A percentile compares a stretch with the other conserved stretches of the same genome.
phyloP scores from a whole-genome alignment of 2,888 invertebrate genomes.

The Metellina segmentata region DNA sequence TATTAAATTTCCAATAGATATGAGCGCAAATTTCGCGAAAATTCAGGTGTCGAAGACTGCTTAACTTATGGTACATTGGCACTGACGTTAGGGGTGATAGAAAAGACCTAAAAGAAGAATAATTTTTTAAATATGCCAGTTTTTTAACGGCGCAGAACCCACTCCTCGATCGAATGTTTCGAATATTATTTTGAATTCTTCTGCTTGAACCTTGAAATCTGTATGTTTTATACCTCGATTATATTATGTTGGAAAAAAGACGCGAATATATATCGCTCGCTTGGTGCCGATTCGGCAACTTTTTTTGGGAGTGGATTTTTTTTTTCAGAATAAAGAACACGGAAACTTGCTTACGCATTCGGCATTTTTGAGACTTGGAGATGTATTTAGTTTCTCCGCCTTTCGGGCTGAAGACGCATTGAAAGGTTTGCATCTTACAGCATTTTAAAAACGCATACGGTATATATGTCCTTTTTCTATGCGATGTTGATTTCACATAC shows the following conservation, averaged over 20 bases:
- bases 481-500: not conserved
- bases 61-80: slow-evolving; percentile 42
- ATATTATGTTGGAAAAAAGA: not conserved
- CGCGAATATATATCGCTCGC: not conserved
- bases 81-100: not conserved
- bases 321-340: not conserved
- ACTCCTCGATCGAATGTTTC: not conserved
- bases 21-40: slow-evolving; percentile 51
- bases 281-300: not conserved
- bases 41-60: slow-evolving; percentile 47
- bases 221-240: slow-evolving; percentile 1
- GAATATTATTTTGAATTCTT: not conserved
- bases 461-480: not conserved
- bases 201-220: not conserved
- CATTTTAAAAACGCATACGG: not conserved
- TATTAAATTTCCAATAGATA: slow-evolving; percentile 65
- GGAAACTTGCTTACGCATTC: slow-evolving; percentile 1
- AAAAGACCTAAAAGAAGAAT: no score
- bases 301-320: not conserved
- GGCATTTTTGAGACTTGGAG: not conserved
- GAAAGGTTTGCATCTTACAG: not conserved
- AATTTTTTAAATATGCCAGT: slow-evolving; percentile 24
- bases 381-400: not conserved
- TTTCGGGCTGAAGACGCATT: not conserved
- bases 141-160: not conserved